phyloP scores from a whole-genome alignment of 2,113 vertebrate species.

The Collichthys lucidus region DNA sequence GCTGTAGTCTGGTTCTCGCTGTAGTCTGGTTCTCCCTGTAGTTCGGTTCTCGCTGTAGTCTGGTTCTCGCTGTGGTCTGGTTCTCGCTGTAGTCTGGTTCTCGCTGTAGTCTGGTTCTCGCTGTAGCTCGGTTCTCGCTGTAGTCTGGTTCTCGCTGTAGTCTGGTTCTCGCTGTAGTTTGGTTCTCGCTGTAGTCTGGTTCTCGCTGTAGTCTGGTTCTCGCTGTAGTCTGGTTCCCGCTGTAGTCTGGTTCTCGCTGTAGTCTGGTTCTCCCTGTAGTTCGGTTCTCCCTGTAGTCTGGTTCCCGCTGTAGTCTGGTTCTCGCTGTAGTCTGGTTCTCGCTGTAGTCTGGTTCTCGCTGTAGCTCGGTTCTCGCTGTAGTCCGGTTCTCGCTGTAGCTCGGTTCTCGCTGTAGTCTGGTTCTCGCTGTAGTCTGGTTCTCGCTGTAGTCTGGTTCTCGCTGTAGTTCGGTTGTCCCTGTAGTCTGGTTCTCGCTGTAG shows the following conservation, averaged over 20 bases:
- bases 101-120: too few relatives aligned
- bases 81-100: background rate
- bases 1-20: background rate
- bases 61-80: background rate
- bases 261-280: background rate
- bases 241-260: background rate
- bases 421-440: background rate
- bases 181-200: background rate
- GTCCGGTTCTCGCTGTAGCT: background rate
- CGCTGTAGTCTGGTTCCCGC: background rate
- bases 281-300: too few relatives aligned
- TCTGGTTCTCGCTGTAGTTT: too few relatives aligned
- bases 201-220: background rate
- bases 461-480: too few relatives aligned
- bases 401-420: background rate
- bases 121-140: background rate
- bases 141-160: background rate
- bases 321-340: background rate
- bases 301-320: background rate
- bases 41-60: background rate
- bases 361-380: background rate
- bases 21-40: too few relatives aligned
- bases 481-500: background rate
- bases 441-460: background rate
- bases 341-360: background rate